phyloP scores from a whole-genome alignment of 2,888 invertebrate genomes.

The Drosophila picticornis region DNA sequence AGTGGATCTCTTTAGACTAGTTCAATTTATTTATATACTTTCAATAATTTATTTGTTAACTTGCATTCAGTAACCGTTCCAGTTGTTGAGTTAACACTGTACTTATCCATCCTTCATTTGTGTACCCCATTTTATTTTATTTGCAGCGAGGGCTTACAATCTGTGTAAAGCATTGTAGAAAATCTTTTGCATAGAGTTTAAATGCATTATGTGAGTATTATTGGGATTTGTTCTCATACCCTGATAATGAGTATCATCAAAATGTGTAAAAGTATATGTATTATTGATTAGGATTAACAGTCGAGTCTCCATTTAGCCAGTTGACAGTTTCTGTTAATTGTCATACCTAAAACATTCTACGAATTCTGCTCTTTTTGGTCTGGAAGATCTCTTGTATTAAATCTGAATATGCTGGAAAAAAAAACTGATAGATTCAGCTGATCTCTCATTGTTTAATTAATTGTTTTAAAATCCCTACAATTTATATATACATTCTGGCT shows the following conservation, averaged over 20 bases:
- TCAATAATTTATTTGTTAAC: background rate
- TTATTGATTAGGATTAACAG: background rate
- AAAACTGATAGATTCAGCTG: background rate
- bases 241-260: too few species aligned
- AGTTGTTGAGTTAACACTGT: background rate
- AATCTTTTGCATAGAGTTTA: too few species aligned
- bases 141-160: constrained; percentile 1
- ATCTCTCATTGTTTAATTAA: too few species aligned
- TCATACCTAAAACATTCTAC: background rate
- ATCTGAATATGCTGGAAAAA: background rate
- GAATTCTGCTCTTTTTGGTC: background rate
- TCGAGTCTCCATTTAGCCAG: background rate
- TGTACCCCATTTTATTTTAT: background rate
- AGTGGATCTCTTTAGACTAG: background rate
- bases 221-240: background rate
- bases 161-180: too few species aligned
- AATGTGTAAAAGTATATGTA: background rate
- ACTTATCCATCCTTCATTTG: background rate
- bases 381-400: background rate
- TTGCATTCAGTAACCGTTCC: background rate
- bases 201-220: background rate
- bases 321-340: background rate
- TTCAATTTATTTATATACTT: background rate
- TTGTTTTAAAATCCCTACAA: too few species aligned
- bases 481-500: too few species aligned